Base-by-base conservation (phyloP, 2,888 invertebrate species). In the Steinernema hermaphroditum region DNA sequence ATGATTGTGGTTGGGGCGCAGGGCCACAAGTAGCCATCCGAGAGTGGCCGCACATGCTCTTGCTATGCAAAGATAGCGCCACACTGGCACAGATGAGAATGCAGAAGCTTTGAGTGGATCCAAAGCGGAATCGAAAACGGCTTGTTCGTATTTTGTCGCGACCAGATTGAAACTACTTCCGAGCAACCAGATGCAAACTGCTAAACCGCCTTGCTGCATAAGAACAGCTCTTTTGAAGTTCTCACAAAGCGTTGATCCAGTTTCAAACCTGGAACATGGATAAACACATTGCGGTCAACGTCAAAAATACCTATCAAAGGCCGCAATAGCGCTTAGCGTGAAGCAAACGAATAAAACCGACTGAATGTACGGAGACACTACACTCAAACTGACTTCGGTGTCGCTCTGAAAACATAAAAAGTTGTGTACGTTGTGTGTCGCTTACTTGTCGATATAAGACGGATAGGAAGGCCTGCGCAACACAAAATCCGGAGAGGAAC, bases 1-100 rank as follows among this genome's bases (percentile, higher is more conserved):
- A n/a, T 62, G 62, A 32, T 62, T 62, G 62, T 62, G 62, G 29
- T 62, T 62, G 6, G 62, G 62, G 2, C 27, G 62, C 32, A 62
- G 62, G 27, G 62, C 62, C 62, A 62, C 27, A 8, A 62, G 62
- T 32, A 62, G 62, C 62, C 62, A 62, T 2, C 62, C 62, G 1
- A 62, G 32, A n/a, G 12, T 32, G 8, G 62, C 62, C 8, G 29
- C 29, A 14, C 32, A 62, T 16, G 62, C 62, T 16, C 62, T 62
- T 6, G 62, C 62, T 1, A 62, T 27, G 32, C 62, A 62, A 2
- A 62, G 34, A 32, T 62, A 62, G 6, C 62, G 29, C 62, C 62
- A 62, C 2, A 62, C 62, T 14, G 29, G 16, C 16, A 62, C 34
- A 1, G 62, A 32, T 16, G 29, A 22, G 34, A 32, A 29, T 12